phyloP scores from a whole-genome alignment of 2,797 vertebrate genomes.

The Natrix natrix region DNA sequence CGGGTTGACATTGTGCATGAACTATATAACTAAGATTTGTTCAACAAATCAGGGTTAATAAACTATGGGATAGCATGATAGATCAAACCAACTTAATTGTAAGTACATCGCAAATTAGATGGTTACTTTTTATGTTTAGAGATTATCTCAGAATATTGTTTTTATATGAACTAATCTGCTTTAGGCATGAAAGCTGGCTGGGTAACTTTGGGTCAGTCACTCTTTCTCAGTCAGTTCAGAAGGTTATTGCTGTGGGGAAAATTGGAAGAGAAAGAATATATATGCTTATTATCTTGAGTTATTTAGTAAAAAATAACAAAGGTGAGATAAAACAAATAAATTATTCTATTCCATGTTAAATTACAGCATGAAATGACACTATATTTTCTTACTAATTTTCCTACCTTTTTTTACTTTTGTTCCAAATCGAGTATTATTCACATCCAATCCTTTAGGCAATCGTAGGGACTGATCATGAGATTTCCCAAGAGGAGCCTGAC shows the following conservation, averaged over 20 bases:
- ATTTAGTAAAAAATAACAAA: not conserved
- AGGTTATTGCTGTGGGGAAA: not conserved
- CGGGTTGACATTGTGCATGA: not conserved
- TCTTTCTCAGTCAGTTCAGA: not conserved
- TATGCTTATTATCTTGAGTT: not conserved
- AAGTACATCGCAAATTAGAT: not conserved
- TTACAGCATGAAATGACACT: not conserved
- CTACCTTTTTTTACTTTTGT: slow-evolving; percentile 72
- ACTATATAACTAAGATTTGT: not conserved
- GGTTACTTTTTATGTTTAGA: not conserved
- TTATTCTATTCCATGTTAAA: not conserved
- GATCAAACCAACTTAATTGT: not conserved
- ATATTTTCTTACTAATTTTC: slow-evolving; percentile 17
- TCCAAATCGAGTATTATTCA: slow-evolving; percentile 77
- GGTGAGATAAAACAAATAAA: not conserved
- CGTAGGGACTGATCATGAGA: slow-evolving; percentile 68
- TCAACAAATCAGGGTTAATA: not conserved
- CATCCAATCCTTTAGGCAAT: slow-evolving; percentile 74
- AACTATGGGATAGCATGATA: not conserved
- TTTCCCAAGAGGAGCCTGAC: slow-evolving; percentile 74
- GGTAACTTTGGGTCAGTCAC: not conserved
- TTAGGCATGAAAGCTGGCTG: not conserved
- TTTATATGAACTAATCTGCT: not conserved
- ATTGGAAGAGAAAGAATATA: not conserved
- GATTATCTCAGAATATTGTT: not conserved